These are phyloP conservation scores for Eristalis tenax DNA, from an alignment of 2,888 invertebrate species.

Conservation along the genomic window DNA sequence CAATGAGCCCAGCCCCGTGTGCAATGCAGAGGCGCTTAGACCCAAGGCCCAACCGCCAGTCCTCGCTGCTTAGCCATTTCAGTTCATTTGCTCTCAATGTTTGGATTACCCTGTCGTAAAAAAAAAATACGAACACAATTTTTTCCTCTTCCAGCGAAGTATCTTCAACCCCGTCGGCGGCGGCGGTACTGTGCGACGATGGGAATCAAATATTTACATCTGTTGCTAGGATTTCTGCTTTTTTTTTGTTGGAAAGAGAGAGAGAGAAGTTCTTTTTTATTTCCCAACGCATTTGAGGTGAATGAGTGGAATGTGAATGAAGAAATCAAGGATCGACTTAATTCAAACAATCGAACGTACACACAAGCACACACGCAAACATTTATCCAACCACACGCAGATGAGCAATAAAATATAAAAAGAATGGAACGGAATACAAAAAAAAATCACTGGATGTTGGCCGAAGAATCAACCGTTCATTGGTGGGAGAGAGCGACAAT, in stretches of 20 bases:
- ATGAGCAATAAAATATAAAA: constrained; percentile 24
- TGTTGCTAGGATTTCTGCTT: constrained; percentile 35
- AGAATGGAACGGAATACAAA: background rate
- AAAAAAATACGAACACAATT: constrained; percentile 26
- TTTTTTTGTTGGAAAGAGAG: background rate
- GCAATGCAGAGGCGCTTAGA: constrained; percentile 41
- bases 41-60: background rate
- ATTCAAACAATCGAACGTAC: constrained; percentile 37
- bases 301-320: constrained; percentile 36
- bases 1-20: constrained; percentile 16
- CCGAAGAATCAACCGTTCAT: constrained; percentile 20
- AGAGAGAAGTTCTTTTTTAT: constrained; percentile 23
- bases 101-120: constrained; percentile 51
- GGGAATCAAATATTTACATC: constrained; percentile 64
- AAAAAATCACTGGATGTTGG: constrained; percentile 12
- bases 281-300: constrained; percentile 37
- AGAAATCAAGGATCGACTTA: constrained; percentile 61
- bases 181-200: constrained; percentile 2
- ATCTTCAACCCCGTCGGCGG: constrained; percentile 22
- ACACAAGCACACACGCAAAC: background rate
- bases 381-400: background rate
- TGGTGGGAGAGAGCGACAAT: constrained; percentile 58
- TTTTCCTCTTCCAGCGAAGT: background rate
- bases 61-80: constrained; percentile 51
- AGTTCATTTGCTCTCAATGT: constrained; percentile 64